phyloP scores from a whole-genome alignment of 2,888 invertebrate species.

The Lasioglossum morio region DNA sequence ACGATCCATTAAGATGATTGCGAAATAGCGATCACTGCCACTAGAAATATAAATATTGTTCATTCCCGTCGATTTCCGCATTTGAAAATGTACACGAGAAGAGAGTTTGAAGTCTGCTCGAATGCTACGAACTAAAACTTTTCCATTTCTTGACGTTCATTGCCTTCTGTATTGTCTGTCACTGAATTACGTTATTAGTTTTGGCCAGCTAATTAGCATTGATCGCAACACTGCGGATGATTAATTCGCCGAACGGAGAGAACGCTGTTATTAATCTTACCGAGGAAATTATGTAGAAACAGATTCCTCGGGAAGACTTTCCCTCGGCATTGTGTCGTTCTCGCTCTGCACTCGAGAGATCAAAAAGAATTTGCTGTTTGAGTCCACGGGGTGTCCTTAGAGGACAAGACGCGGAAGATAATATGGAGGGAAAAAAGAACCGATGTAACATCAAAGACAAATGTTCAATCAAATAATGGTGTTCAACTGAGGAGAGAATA shows the following conservation, averaged over 20 bases:
- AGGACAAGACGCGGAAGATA: background rate
- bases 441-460: background rate
- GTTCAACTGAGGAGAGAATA: conserved; percentile 1
- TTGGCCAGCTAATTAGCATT: too few relatives aligned
- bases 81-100: too few relatives aligned
- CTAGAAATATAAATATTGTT: too few relatives aligned
- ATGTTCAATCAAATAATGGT: conserved; percentile 2
- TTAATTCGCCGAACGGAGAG: background rate
- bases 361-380: background rate
- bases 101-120: too few relatives aligned
- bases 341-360: background rate
- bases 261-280: background rate
- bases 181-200: too few relatives aligned
- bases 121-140: too few relatives aligned
- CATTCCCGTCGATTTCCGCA: too few relatives aligned
- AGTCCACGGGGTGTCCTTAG: background rate
- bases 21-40: too few relatives aligned
- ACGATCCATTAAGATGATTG: too few relatives aligned
- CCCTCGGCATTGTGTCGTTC: background rate
- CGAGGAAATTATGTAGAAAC: background rate
- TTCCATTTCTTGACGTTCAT: too few relatives aligned
- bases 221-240: too few relatives aligned
- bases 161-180: too few relatives aligned
- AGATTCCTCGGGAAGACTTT: background rate
- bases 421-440: background rate